phyloP scores from a whole-genome alignment of 2,888 invertebrate genomes.

The Oscheius sp. region DNA sequence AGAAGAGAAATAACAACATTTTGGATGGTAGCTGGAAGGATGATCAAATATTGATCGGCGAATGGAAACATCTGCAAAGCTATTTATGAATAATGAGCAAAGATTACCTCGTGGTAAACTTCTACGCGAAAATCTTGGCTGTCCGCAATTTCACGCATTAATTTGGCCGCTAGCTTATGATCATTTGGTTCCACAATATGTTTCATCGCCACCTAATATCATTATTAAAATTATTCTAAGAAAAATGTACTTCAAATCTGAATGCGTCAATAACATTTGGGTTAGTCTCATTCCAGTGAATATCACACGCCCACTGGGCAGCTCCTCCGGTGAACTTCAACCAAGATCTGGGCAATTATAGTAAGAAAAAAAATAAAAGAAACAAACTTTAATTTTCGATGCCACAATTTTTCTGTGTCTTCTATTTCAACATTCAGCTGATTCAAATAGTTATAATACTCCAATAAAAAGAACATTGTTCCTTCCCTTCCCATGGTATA shows the following conservation, averaged over 20 bases:
- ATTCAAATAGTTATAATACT: slow-evolving; percentile 69
- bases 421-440: slow-evolving; percentile 70
- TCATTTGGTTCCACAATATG: slow-evolving; percentile 72
- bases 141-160: slow-evolving; percentile 68
- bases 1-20: slow-evolving; percentile 83
- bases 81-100: background rate
- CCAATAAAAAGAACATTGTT: slow-evolving; percentile 71
- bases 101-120: slow-evolving; percentile 48
- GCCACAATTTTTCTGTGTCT: slow-evolving; percentile 69
- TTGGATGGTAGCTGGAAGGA: slow-evolving; percentile 72
- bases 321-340: slow-evolving; percentile 70
- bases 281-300: slow-evolving; percentile 60
- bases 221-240: background rate
- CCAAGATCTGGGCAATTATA: slow-evolving; percentile 61
- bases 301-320: slow-evolving; percentile 69
- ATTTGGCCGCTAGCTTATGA: slow-evolving; percentile 68
- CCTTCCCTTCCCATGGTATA: slow-evolving; percentile 71
- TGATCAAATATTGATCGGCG: slow-evolving; percentile 73
- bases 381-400: slow-evolving; percentile 55
- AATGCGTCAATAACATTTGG: slow-evolving; percentile 55
- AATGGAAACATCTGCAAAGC: slow-evolving; percentile 66
- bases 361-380: background rate
- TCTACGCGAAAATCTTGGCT: slow-evolving; percentile 60
- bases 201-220: slow-evolving; percentile 67
- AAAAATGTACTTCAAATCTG: slow-evolving; percentile 62